Evolutionary conservation across 2,113 vertebrate genomes (phyloP), one percentile per base, ranked within the genome.

Genomic region (Pterocles orientalis): DNA sequence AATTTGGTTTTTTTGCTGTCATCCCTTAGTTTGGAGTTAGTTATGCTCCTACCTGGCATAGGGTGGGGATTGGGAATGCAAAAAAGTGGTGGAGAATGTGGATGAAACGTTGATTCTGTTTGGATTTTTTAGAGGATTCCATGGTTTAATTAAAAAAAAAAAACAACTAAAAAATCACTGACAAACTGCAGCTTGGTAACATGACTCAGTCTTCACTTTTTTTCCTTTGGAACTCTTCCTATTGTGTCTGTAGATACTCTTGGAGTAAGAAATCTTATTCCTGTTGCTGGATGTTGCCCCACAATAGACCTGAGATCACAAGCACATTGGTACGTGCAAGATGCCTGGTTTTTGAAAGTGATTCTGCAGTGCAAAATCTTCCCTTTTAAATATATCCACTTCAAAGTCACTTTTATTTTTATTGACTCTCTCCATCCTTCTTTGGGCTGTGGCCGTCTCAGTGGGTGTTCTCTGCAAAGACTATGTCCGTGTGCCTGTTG

Each of bases 1-100:
- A 23, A 13, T 21, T 45, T 69, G 14, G 17, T 33, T 12, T 57
- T 39, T 36, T 21, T 1, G 0, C 7, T 65, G 3, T 82, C 9
- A 26, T 24, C 12, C 19, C 4, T 64, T 60, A 17, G 19, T 34
- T 29, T 50, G 47, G 36, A 34, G 5, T 29, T 57, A 23, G 9
- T 71, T 56, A 18, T 2, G 1, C 4, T 72, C 12, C 39, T 39
- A 71, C 18, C 15, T 83, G 68, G 9, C 3, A 2, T 2, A 23
- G 21, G 13, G 6, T 29, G 6, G 10, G 25, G 6, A 34, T 3
- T 83, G 31, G 20, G 14, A 12, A 29, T 10, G 9, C 70, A 8
- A 29, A 39, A 8, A 88, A 70, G 13, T 20, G 15, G 11, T 75
- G 58, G 29, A 33, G n/a, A 64, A 50, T 10, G 36, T 29, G 29